Percentiles rank a stretch among this genome's conserved stretches.
These are phyloP conservation scores for Amiota communis DNA, from an alignment of 2,888 invertebrate species.

Conservation along the genomic window DNA sequence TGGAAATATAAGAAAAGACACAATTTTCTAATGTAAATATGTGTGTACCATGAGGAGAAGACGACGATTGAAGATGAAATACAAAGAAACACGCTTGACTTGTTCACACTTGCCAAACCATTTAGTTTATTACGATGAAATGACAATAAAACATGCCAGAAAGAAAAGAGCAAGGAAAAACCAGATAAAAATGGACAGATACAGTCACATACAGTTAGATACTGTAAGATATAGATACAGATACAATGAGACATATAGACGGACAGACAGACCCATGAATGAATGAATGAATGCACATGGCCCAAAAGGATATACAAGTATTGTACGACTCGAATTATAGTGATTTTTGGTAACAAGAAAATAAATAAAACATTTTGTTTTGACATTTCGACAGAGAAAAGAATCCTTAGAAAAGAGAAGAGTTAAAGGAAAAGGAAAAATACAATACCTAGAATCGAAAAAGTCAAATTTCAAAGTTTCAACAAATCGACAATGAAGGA, in stretches of 20 bases:
- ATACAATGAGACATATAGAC: not conserved
- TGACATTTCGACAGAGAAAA: not conserved
- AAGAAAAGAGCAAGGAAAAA: conserved; percentile 37
- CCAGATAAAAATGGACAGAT: conserved; percentile 20
- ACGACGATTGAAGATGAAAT: not conserved
- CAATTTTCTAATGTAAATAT: not conserved
- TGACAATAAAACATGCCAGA: conserved; percentile 60
- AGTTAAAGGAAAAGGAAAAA: conserved; percentile 2
- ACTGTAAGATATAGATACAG: not conserved
- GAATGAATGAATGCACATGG: conserved; percentile 11
- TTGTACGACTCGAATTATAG: not conserved
- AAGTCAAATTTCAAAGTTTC: conserved; percentile 22
- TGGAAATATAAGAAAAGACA: not conserved
- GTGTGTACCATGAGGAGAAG: not conserved
- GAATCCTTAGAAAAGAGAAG: not conserved
- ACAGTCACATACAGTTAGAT: conserved; percentile 5
- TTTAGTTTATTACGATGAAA: conserved; percentile 63
- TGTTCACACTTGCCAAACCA: conserved; percentile 62
- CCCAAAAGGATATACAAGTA: not conserved
- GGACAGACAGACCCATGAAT: not conserved
- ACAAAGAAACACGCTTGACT: conserved; percentile 22
- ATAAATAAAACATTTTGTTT: conserved; percentile 58
- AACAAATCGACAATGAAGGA: conserved; percentile 10
- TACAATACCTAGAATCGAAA: not conserved
- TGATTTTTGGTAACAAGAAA: conserved; percentile 52